Base-by-base conservation (phyloP, 2,888 invertebrate species). In the Fabriciana adippe region DNA sequence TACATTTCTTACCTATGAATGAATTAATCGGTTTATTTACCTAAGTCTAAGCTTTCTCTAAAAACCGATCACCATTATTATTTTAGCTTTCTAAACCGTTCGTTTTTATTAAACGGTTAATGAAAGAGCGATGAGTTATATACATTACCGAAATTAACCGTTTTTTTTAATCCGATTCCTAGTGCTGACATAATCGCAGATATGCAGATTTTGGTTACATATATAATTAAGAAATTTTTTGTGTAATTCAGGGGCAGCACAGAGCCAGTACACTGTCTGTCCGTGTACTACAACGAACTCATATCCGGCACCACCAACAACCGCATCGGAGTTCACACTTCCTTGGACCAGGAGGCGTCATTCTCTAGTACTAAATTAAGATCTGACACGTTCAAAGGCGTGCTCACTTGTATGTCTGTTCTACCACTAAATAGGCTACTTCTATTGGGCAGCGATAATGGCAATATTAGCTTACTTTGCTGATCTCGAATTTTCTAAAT, bases 281-380 rank as follows among this genome's bases (percentile, higher is more conserved):
- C 95, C 54, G 94, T 95, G 54, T 96, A 96, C 87, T 95, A 96
- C 81, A 94, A 95, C 76, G 97, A 97, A 85, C 90, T 99, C 69
- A 95, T 99, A 72, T 96, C 97, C 8, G 98, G 97, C 45, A 98
- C 98, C 0, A 98, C 98, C 0, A 98, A 97, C 69, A 99, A 99
- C 85, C 95, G 97, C 47, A 96, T 98, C 75, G 97, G 98, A 16
- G 97, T 97, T 57, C 97, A 97, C 86, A 95, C 96, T 0, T 93
- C 95, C 0, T 92, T 94, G 15, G 95, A 96, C 75, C 93, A 94
- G 14, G 95, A 96, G 78, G 95, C 97, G 0, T 93, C 95, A 0
- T 97, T 97, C 87, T 96, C 96, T 1, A 96, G 97, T 72, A 97
- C 97, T 13, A 97, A 96, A 83, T 92, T 99, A 15, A 94, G 97